Evolutionary conservation across 2,113 vertebrate genomes (phyloP).

Genomic region (Sitta europaea): DNA sequence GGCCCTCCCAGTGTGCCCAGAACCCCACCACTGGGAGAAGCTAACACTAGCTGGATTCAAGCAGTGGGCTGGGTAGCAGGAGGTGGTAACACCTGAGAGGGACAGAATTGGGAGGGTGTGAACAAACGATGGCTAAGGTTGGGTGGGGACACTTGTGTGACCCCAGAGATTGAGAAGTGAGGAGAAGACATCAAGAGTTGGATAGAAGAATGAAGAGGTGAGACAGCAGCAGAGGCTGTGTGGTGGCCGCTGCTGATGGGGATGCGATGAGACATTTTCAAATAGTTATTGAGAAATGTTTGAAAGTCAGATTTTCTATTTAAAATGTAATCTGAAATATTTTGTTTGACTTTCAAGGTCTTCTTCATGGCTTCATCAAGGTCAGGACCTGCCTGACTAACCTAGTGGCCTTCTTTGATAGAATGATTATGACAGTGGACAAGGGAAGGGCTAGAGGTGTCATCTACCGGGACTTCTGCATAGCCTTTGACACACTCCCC

Average conservation of each 20-base stretch:
- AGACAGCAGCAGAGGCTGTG: neutral
- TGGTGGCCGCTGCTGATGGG: accelerated
- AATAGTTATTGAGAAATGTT: neutral
- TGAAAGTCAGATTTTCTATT: neutral
- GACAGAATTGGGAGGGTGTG: neutral
- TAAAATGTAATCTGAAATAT: neutral
- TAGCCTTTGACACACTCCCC: neutral
- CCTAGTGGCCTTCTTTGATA: neutral
- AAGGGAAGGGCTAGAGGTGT: neutral
- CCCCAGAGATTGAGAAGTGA: accelerated
- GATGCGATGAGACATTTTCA: neutral
- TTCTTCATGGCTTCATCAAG: neutral
- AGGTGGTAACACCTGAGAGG: neutral
- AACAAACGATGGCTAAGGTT: neutral
- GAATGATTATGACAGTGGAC: neutral
- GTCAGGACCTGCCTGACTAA: neutral
- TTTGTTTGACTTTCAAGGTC: neutral
- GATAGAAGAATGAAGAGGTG: neutral
- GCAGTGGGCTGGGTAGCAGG: neutral
- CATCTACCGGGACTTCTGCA: neutral
- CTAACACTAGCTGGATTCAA: neutral
- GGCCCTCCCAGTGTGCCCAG: neutral
- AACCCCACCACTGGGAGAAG: neutral
- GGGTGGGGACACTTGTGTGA: accelerated
- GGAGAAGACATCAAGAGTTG: neutral